phyloP scores from a whole-genome alignment of 2,113 vertebrate species.

The Mus musculus region DNA sequence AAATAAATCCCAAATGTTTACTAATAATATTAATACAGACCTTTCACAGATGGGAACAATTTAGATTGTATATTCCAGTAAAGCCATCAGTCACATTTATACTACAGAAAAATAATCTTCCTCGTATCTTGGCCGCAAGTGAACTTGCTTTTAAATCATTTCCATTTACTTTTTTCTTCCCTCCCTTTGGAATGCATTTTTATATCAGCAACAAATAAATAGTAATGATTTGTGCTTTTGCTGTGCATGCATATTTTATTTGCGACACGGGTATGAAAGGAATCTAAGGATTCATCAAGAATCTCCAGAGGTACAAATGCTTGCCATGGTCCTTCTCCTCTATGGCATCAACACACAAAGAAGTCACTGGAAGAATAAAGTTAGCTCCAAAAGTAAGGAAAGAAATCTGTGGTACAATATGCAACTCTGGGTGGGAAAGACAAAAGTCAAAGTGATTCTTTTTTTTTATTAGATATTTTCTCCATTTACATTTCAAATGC shows the following conservation, averaged over 20 bases:
- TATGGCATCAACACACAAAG: conserved; percentile 25
- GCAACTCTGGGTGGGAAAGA: not conserved
- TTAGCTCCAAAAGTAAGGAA: not conserved
- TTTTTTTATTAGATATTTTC: no score
- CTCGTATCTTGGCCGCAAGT: conserved; percentile 67
- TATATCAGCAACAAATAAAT: conserved; percentile 66
- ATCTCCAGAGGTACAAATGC: conserved; percentile 41
- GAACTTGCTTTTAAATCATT: conserved; percentile 72
- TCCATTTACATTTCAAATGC: no score
- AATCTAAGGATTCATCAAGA: conserved; percentile 57
- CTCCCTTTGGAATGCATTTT: conserved; percentile 65
- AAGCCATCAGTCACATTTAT: conserved; percentile 69
- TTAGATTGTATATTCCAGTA: conserved; percentile 72
- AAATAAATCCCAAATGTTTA: conserved; percentile 71
- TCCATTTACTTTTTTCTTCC: conserved; percentile 53
- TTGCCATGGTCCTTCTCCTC: not conserved
- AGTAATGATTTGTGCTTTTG: conserved; percentile 66
- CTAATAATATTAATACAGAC: conserved; percentile 74
- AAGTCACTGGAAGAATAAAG: conserved; percentile 57
- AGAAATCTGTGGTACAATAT: not conserved
- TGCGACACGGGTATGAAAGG: conserved; percentile 36
- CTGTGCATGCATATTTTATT: conserved; percentile 55
- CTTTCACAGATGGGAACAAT: conserved; percentile 72
- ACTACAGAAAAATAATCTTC: conserved; percentile 71
- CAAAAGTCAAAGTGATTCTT: not conserved